Conservation (phyloP, 1,140 invertebrate species). For the Halesus radiatus region DNA sequence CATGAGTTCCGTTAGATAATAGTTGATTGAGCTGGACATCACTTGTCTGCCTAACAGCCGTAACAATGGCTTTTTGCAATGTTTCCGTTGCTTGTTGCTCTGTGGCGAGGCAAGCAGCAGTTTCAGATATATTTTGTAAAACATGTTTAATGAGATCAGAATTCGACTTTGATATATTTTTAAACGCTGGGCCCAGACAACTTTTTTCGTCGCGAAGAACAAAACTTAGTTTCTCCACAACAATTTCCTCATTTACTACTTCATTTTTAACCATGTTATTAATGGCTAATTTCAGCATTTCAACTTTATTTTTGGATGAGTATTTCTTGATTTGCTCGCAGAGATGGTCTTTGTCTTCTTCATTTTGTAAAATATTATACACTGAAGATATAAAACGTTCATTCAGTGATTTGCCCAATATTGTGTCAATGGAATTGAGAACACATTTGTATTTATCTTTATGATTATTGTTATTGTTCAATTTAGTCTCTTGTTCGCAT, state of each 20-base stretch:
- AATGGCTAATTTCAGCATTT: constrained; percentile 74
- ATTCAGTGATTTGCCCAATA: constrained; percentile 65
- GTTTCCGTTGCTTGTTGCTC: constrained; percentile 75
- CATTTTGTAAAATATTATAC: constrained; percentile 67
- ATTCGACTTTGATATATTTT: constrained; percentile 72
- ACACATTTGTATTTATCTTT: constrained; percentile 71
- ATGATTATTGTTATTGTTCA: constrained; percentile 59
- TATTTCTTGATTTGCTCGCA: constrained; percentile 69
- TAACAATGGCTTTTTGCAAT: constrained; percentile 75
- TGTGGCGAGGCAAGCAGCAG: constrained; percentile 71
- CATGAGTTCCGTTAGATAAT: constrained; percentile 68
- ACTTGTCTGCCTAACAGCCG: constrained; percentile 73
- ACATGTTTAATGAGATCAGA: constrained; percentile 71
- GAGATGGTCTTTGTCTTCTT: constrained; percentile 67
- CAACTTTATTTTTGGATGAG: constrained; percentile 70
- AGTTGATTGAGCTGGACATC: constrained; percentile 71
- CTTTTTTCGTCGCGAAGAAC: constrained; percentile 73
- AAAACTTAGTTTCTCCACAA: constrained; percentile 73
- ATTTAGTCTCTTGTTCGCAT: constrained; percentile 67
- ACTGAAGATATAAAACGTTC: constrained; percentile 67
- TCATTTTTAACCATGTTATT: constrained; percentile 63
- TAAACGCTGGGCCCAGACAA: constrained; percentile 72
- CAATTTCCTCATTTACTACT: constrained; percentile 68
- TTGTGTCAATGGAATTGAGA: constrained; percentile 72
- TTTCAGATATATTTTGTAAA: constrained; percentile 71